Evolutionary conservation across 53 echinoderm and acorn worm species (phyloP), one percentile per base, ranked within the genome.

Genomic region (Astropecten irregularis): DNA sequence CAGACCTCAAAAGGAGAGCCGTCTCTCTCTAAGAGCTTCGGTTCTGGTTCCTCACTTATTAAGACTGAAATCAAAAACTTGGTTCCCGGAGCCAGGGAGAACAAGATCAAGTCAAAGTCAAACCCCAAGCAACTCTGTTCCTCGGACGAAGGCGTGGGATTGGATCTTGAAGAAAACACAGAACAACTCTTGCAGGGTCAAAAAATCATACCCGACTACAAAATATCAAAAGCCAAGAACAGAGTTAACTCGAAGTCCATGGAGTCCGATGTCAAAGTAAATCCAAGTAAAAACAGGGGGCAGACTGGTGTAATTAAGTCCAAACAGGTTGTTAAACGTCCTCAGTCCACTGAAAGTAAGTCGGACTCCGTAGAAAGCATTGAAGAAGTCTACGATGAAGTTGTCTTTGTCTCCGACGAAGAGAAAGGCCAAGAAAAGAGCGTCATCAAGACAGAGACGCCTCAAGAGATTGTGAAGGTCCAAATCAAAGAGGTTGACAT

Each of bases 381-480:
- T 20, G 91, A 91, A 54, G 91, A 91, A 1, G 88, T 91, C 35
- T 84, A 84, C 54, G 91, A 91, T 15, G 83, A 77, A 31, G 91
- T 91, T 13, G 64, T 79, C 30, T 91, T 91, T 42, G 77, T 76
- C 38, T 85, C 86, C 1, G 74, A 74, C 16, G 86, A 85, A 35
- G 86, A 85, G 49, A 71, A 76, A 36, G 73, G 73, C 15, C 10
- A 39, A 8, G 14, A 67, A 26, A 18, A 49, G 4, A 21, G 31
- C 1, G 22, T 9, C 19, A 22, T 40, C 25, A 38, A 32, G 33
- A 11, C 61, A 13, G 32, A 28, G 10, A 6, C 25, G 40, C 22
- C 79, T 2, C 9, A 65, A 30, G 66, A 85, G 16, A 28, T 54
- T 7, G 55, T 85, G 18, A 73, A 85, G 37, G 13, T 85, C 19